Conservation (phyloP, 2,797 vertebrate species). For the Pteronotus mesoamericanus region DNA sequence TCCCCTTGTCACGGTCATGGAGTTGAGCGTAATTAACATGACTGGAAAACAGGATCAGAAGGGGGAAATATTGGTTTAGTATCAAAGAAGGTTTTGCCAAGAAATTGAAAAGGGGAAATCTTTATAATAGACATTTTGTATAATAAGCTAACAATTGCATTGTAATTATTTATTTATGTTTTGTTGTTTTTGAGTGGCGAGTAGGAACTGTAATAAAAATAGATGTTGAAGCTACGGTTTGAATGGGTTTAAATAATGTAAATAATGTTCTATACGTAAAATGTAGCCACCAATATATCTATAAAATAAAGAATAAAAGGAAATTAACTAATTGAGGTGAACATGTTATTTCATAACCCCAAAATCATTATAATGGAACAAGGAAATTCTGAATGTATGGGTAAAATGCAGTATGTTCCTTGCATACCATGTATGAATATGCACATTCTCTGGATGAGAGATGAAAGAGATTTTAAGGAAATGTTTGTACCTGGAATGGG, state of each 20-base stretch:
- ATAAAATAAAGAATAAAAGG: background rate
- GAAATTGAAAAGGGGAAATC: background rate
- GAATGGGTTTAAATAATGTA: conserved; percentile 50
- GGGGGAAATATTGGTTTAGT: background rate
- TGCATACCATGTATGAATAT: background rate
- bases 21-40: conserved; percentile 32
- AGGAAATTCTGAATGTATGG: fast-evolving
- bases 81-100: background rate
- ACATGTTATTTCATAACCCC: background rate
- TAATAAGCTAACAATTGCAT: background rate
- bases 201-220: background rate
- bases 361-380: background rate
- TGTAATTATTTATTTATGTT: conserved; percentile 49
- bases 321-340: background rate
- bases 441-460: background rate
- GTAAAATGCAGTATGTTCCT: background rate
- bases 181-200: background rate
- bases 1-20: conserved; percentile 39
- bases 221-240: background rate
- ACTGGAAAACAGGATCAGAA: conserved; percentile 31
- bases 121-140: background rate
- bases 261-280: background rate
- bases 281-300: background rate
- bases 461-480: background rate
- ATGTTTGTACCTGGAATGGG: background rate